Evolutionary conservation across 1,140 invertebrate genomes (phyloP), one percentile per base, ranked within the genome.

Genomic region (Tetramorium simillimum): DNA sequence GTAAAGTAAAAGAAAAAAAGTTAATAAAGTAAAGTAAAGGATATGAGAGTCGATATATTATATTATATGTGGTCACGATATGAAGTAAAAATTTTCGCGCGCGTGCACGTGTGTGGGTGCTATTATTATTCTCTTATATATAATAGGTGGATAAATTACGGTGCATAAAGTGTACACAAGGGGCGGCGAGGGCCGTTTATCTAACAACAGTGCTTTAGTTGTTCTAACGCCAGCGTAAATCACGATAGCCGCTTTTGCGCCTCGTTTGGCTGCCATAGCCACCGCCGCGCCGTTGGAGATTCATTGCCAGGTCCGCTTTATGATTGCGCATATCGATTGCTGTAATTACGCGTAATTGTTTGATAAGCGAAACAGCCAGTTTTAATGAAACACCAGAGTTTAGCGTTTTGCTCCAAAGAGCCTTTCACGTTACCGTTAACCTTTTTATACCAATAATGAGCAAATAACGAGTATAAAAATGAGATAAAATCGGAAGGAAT

Each of bases 121-220:
- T 76, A 43, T 76, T 76, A 76, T 76, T 72, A 72, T 5, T 72
- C 40, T 76, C 51, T 14, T 40, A 28, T 2, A 60, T 43, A 10
- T 76, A 76, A 76, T 76, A 76, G 21, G 14, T 56, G 21, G 53
- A 43, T 60, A 43, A 60, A 60, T 40, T 18, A 60, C 9, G 16
- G 24, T 76, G 37, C 16, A 60, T 76, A 60, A 76, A 60, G 16
- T 60, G 37, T 33, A 76, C 5, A 75, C 2, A 76, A 76, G 73
- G n/a, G 73, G 14, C 33, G 53, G 73, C n/a, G 33, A 60, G 7
- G 7, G 16, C 14, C 37, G 9, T 76, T 60, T 43, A 56, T 60
- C 37, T 76, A 76, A 76, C 37, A 76, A 43, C 53, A 76, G 73
- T 72, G 43, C 12, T 76, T 76, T 43, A 76, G 73, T 37, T 76